A percentile compares a stretch with the other conserved stretches of the same genome.
These are phyloP conservation scores for Oreocharis arfaki DNA, from an alignment of 2,113 vertebrate genomes.

Conservation along the genomic window DNA sequence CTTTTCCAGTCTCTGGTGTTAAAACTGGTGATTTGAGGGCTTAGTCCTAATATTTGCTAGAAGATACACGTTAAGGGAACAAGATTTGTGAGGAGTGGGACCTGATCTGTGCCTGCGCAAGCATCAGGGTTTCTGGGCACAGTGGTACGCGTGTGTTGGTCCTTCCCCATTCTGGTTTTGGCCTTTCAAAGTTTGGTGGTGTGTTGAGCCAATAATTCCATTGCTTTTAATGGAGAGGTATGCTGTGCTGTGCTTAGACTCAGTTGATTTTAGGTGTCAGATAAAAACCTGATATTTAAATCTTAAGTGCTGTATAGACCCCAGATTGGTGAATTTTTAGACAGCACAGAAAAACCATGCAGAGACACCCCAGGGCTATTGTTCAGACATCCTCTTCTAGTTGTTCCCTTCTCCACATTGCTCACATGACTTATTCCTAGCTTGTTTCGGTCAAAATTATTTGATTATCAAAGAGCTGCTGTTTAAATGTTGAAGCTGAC, in stretches of 20 bases:
- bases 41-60: not conserved
- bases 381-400: not conserved
- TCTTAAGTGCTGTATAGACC: not conserved
- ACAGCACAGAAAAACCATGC: not conserved
- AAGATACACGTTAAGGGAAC: not conserved
- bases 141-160: accelerated
- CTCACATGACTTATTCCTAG: not conserved
- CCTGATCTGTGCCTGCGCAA: not conserved
- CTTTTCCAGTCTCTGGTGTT: not conserved
- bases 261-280: not conserved
- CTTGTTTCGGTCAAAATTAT: not conserved
- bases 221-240: not conserved
- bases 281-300: not conserved
- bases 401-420: not conserved
- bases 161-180: not conserved
- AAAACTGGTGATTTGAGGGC: not conserved
- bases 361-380: not conserved
- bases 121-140: not conserved
- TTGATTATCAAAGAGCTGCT: not conserved
- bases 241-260: not conserved
- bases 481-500: not conserved
- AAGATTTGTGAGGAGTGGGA: not conserved
- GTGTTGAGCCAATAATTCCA: not conserved
- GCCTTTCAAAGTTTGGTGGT: not conserved
- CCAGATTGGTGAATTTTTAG: not conserved